Conservation (phyloP, 2,113 vertebrate genomes). For the Tragelaphus buxtoni region DNA sequence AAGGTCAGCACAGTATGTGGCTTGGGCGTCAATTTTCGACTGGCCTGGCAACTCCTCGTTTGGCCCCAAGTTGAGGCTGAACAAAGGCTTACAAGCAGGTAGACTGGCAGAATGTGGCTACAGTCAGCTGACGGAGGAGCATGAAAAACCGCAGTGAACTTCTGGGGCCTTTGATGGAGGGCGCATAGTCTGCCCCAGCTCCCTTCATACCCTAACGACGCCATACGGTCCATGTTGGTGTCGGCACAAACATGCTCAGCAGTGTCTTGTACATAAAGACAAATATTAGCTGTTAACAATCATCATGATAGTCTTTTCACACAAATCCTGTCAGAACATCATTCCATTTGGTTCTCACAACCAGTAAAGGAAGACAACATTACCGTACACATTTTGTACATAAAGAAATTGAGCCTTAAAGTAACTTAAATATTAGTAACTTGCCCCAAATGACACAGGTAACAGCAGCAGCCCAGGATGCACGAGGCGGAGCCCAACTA, state of each 20-base stretch:
- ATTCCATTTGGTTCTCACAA: background rate
- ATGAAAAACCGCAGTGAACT: background rate
- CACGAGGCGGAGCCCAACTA: background rate
- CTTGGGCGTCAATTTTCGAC: background rate
- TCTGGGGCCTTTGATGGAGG: background rate
- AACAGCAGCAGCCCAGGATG: background rate
- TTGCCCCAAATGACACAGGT: background rate
- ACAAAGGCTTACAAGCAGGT: background rate
- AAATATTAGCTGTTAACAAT: background rate
- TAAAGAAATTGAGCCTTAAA: background rate
- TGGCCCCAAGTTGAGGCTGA: background rate
- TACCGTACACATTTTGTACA: background rate
- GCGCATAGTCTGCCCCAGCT: background rate
- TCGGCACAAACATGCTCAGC: background rate
- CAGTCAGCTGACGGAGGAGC: background rate
- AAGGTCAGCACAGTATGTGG: background rate
- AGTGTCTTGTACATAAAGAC: background rate
- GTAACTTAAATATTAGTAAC: background rate
- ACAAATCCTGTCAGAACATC: background rate
- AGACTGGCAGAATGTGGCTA: background rate
- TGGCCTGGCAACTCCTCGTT: background rate
- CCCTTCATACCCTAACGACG: no score
- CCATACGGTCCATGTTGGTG: rapidly evolving
- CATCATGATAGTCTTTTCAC: background rate
- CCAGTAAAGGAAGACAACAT: background rate